Percentiles rank a stretch among this genome's conserved stretches.
Conservation (phyloP, 2,888 invertebrate genomes). For the Synanthedon vespiformis region DNA sequence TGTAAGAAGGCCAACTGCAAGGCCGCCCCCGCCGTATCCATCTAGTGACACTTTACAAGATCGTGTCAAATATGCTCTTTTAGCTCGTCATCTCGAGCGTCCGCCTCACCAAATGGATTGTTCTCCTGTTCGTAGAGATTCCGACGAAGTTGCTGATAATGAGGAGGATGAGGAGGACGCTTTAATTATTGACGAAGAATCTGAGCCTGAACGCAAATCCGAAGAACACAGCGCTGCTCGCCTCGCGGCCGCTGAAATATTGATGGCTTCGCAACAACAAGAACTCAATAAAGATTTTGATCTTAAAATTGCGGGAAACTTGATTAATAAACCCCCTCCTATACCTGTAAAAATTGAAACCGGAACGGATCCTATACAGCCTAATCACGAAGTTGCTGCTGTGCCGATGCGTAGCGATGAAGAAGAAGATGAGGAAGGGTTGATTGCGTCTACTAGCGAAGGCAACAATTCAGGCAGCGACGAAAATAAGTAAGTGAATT, state of each 20-base stretch:
- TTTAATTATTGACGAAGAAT: constrained; percentile 76
- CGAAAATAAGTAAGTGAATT: constrained; percentile 75
- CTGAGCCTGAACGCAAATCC: constrained; percentile 34
- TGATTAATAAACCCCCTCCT: constrained; percentile 64
- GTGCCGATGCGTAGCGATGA: constrained; percentile 62
- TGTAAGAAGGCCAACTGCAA: constrained; percentile 73
- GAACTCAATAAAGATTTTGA: constrained; percentile 63
- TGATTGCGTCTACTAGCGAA: constrained; percentile 85
- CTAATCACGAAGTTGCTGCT: constrained; percentile 71
- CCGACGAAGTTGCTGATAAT: constrained; percentile 72
- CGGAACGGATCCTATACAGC: constrained; percentile 29
- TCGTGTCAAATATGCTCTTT: constrained; percentile 78
- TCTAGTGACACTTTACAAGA: constrained; percentile 42
- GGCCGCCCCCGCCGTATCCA: constrained; percentile 53
- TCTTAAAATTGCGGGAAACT: constrained; percentile 66
- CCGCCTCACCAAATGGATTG: constrained; percentile 57
- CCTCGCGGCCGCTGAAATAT: constrained; percentile 70
- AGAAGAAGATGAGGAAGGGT: constrained; percentile 83
- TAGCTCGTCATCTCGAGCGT: constrained; percentile 82
- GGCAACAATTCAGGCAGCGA: constrained; percentile 87
- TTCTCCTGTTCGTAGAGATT: constrained; percentile 49
- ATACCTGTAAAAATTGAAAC: constrained; percentile 55
- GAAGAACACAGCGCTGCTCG: constrained; percentile 61
- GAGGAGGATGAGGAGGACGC: constrained; percentile 77
- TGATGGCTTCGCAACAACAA: constrained; percentile 62